phyloP scores from a whole-genome alignment of 2,113 vertebrate species.

The Perca schrenkii region DNA sequence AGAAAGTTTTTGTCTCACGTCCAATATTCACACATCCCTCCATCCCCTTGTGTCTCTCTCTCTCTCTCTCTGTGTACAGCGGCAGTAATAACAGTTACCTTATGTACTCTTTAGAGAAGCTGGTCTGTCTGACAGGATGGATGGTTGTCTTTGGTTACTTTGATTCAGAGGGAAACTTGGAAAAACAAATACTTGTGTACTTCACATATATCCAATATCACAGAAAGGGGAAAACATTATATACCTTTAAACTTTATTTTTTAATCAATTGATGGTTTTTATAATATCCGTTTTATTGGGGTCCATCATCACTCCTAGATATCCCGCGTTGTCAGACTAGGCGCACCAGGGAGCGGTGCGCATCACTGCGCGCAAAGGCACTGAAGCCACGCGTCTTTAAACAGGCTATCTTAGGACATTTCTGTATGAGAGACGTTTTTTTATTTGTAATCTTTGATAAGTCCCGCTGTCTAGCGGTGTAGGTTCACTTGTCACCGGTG shows the following conservation, averaged over 20 bases:
- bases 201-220: too few species aligned
- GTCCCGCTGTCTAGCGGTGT: neutral
- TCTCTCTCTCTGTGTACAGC: neutral
- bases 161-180: neutral
- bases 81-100: neutral
- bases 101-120: neutral
- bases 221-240: too few species aligned
- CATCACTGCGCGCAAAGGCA: slow-evolving; percentile 29
- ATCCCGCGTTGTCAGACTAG: neutral
- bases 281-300: too few species aligned
- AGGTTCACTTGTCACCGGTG: neutral
- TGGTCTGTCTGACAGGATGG: neutral
- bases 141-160: neutral
- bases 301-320: neutral
- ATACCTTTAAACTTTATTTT: neutral
- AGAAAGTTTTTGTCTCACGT: too few species aligned
- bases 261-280: neutral
- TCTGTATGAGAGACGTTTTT: neutral
- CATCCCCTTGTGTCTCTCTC: too few species aligned
- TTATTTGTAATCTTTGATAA: neutral
- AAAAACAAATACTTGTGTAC: neutral
- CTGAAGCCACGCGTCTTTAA: slow-evolving; percentile 7
- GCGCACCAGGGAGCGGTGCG: slow-evolving; percentile 3
- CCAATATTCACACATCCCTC: too few species aligned
- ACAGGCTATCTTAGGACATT: neutral